phyloP scores from a whole-genome alignment of 2,797 vertebrate species.

The Arctocebus calabarensis region DNA sequence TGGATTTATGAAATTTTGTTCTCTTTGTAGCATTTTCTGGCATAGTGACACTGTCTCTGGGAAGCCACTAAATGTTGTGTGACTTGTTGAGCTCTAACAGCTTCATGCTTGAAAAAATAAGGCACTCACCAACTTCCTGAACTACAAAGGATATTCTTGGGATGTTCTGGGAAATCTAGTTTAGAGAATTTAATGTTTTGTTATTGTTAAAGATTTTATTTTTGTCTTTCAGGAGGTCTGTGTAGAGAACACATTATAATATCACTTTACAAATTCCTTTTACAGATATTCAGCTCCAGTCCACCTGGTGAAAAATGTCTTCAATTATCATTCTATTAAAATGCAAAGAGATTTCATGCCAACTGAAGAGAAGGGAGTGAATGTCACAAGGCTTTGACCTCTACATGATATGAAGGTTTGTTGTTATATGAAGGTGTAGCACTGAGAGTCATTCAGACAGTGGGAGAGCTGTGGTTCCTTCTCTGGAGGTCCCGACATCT shows the following conservation, averaged over 20 bases:
- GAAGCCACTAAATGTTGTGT: background rate
- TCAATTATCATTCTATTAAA: background rate
- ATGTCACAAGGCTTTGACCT: background rate
- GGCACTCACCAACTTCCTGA: background rate
- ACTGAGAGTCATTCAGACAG: background rate
- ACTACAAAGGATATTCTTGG: background rate
- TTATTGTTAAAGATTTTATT: slow-evolving; percentile 25
- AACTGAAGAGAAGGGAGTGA: background rate
- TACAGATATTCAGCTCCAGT: background rate
- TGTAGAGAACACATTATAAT: background rate
- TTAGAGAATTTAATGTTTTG: slow-evolving; percentile 2
- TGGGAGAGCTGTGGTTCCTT: background rate
- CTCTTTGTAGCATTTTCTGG: background rate
- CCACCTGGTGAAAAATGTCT: background rate
- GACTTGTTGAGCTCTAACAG: background rate
- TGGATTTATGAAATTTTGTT: background rate
- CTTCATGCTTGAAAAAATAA: background rate
- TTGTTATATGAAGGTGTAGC: background rate
- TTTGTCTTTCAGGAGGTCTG: slow-evolving; percentile 3
- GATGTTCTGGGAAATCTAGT: background rate
- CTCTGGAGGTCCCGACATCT: background rate
- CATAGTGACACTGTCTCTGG: background rate
- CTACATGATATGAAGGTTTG: background rate
- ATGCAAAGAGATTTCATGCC: background rate
- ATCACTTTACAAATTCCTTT: slow-evolving; percentile 7